phyloP scores from a whole-genome alignment of 2,888 invertebrate species.

The Rutpela maculata region DNA sequence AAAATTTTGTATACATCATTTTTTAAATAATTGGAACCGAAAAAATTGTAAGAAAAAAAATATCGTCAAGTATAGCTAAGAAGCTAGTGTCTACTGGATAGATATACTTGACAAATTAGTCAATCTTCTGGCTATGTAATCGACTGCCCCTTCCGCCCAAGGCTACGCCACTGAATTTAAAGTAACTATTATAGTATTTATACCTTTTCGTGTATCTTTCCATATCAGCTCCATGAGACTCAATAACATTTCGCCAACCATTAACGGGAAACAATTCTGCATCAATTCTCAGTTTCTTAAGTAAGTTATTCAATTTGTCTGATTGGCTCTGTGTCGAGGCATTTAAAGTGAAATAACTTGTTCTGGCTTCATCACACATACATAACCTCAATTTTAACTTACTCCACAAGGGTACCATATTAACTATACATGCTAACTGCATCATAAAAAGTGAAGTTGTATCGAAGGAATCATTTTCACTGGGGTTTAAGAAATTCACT shows the following conservation, averaged over 20 bases:
- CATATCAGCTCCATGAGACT: slow-evolving; percentile 63
- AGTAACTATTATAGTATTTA: neutral
- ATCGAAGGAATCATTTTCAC: slow-evolving; percentile 88
- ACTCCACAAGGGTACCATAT: slow-evolving; percentile 94
- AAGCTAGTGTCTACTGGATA: too few species aligned
- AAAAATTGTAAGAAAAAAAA: too few species aligned
- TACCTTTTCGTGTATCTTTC: slow-evolving; percentile 68
- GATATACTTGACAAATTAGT: slow-evolving; percentile 13
- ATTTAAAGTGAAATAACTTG: slow-evolving; percentile 67
- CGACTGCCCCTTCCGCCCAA: too few species aligned
- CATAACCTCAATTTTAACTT: slow-evolving; percentile 90
- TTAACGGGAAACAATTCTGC: slow-evolving; percentile 85
- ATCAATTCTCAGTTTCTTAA: slow-evolving; percentile 90
- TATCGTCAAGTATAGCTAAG: too few species aligned
- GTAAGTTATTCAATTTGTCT: slow-evolving; percentile 80
- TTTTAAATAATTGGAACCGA: too few species aligned
- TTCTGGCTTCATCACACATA: slow-evolving; percentile 80
- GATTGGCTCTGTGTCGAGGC: slow-evolving; percentile 61
- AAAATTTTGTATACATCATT: too few species aligned
- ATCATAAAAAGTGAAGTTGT: slow-evolving; percentile 96
- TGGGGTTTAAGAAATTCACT: slow-evolving; percentile 90
- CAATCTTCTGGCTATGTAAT: too few species aligned
- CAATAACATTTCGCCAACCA: slow-evolving; percentile 69
- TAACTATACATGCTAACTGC: slow-evolving; percentile 96
- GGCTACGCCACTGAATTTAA: too few species aligned